Evolutionary conservation across 2,113 vertebrate species (phyloP).

Genomic region (Pseudonaja textilis): DNA sequence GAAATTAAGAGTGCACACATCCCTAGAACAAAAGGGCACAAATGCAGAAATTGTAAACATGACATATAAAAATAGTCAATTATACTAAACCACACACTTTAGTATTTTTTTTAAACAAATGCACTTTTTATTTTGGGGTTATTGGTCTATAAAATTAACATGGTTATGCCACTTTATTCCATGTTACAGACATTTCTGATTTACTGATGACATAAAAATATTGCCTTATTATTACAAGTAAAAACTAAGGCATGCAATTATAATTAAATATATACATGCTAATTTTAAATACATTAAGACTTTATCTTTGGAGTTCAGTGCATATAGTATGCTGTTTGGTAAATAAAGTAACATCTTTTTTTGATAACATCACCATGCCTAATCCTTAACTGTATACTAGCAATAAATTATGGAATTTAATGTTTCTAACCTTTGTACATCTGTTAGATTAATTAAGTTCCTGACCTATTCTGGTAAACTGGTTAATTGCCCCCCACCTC

Average conservation of each 20-base stretch:
- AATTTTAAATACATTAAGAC: slow-evolving; percentile 25
- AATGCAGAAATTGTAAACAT: slow-evolving; percentile 8
- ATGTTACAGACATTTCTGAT: not conserved
- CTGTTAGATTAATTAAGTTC: not conserved
- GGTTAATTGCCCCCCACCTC: not conserved
- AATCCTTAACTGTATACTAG: not conserved
- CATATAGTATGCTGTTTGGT: not conserved
- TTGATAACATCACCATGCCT: not conserved
- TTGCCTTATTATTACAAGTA: not conserved
- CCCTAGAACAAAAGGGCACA: not conserved
- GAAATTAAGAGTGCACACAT: not conserved
- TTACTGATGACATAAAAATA: not conserved
- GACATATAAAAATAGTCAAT: slow-evolving; percentile 14
- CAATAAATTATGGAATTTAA: not conserved
- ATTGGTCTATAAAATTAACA: slow-evolving; percentile 31
- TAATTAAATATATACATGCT: not conserved
- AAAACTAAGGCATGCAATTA: not conserved
- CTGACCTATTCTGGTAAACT: not conserved
- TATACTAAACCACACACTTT: slow-evolving; percentile 8
- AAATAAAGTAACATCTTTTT: not conserved
- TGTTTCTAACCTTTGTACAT: not conserved
- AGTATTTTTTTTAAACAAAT: slow-evolving; percentile 19
- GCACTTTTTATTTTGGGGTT: not conserved
- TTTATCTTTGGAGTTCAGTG: slow-evolving; percentile 19
- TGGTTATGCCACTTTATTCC: not conserved